Conservation (phyloP, 2,797 vertebrate genomes). For the Pipistrellus nathusii region DNA sequence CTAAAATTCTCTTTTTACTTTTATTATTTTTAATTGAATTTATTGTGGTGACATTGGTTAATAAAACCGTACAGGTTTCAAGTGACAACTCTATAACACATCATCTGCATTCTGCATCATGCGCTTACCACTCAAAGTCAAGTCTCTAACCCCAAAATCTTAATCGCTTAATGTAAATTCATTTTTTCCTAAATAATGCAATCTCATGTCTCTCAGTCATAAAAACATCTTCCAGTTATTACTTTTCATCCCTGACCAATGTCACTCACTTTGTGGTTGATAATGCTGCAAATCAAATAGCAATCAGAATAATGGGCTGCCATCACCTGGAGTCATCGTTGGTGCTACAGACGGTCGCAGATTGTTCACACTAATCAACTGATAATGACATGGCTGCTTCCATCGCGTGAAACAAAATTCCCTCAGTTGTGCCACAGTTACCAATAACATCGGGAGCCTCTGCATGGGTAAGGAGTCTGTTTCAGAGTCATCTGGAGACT, state of each 20-base stretch:
- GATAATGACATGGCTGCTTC: slow-evolving; percentile 85
- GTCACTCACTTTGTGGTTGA: slow-evolving; percentile 72
- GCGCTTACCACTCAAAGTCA: neutral
- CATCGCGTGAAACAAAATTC: slow-evolving; percentile 84
- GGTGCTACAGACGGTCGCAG: slow-evolving; percentile 83
- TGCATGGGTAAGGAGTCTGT: slow-evolving; percentile 82
- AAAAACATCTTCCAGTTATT: slow-evolving; percentile 78
- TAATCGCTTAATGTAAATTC: neutral
- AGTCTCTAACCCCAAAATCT: neutral
- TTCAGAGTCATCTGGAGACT: slow-evolving; percentile 86
- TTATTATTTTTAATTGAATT: neutral
- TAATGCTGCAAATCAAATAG: slow-evolving; percentile 86
- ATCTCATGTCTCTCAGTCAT: slow-evolving; percentile 64
- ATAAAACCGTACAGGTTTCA: neutral
- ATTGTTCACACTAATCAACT: slow-evolving; percentile 88
- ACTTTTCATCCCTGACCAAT: slow-evolving; percentile 72
- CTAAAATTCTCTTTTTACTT: neutral
- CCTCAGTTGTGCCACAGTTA: slow-evolving; percentile 86
- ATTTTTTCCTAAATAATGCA: slow-evolving; percentile 67
- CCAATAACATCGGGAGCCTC: slow-evolving; percentile 87
- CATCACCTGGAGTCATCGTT: slow-evolving; percentile 83
- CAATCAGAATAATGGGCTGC: slow-evolving; percentile 89
- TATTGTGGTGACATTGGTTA: neutral
- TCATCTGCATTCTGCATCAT: neutral
- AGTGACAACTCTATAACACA: neutral